phyloP scores from a whole-genome alignment of 2,797 vertebrate genomes.

The Rhincodon typus region DNA sequence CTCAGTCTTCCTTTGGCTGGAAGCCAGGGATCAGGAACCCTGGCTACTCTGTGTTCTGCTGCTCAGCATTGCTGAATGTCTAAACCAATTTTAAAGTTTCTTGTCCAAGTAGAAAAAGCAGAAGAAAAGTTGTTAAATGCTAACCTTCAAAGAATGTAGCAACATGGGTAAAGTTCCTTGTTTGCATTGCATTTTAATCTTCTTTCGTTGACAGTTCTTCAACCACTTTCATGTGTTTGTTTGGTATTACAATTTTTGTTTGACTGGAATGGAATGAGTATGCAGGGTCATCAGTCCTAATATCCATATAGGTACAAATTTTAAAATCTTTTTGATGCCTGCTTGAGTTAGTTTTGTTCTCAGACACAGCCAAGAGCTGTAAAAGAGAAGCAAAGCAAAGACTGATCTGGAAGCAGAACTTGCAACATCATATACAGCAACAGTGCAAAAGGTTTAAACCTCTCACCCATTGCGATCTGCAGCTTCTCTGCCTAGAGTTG shows the following conservation, averaged over 20 bases:
- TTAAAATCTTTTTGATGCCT: background rate
- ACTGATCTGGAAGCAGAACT: background rate
- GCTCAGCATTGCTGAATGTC: background rate
- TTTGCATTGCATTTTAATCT: background rate
- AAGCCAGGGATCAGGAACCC: background rate
- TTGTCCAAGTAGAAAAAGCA: background rate
- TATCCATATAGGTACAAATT: background rate
- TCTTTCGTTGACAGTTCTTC: background rate
- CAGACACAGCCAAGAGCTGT: background rate
- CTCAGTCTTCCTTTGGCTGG: background rate
- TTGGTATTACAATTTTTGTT: slow-evolving; percentile 2
- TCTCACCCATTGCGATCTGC: background rate
- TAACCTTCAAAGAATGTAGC: background rate
- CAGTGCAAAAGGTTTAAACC: background rate
- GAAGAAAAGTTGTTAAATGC: background rate
- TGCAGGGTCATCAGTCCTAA: background rate
- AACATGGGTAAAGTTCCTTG: background rate
- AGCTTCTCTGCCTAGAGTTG: background rate
- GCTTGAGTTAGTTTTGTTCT: background rate
- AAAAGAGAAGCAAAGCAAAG: background rate
- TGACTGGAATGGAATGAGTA: background rate
- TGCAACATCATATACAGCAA: background rate
- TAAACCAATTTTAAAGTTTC: background rate
- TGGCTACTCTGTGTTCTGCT: background rate
- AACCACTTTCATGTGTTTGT: background rate